Evolutionary conservation across 2,888 invertebrate genomes (phyloP), one percentile per base, ranked within the genome.

Genomic region (Oscheius sp.): DNA sequence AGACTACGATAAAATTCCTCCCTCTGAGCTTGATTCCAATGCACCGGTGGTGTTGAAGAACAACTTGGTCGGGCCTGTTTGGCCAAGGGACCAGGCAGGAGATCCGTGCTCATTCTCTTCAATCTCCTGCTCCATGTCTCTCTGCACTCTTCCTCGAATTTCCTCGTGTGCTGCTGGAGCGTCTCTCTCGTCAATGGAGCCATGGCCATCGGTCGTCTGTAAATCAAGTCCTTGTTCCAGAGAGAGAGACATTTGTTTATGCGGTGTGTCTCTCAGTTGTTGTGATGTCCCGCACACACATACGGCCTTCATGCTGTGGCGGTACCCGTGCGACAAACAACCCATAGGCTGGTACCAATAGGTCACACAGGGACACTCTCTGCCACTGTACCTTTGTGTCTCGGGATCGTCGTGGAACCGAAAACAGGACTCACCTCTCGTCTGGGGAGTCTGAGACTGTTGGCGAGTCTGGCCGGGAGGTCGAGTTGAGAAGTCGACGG

Each of bases 401-500:
- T 2, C 21, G 57, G 7, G 21, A 42, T 21, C 21, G 21, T 21
- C 21, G 70, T 59, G 59, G 48, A 70, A 68, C 48, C 48, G 50
- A 13, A 53, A 60, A 50, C 29, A 42, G 62, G 29, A 73, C 53
- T 59, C 70, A 78, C 75, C 75, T 74, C 74, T 81, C 79, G 55
- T 81, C 79, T 29, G 74, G 74, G 63, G 55, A 74, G 75, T 73
- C 73, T 11, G 73, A 59, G 55, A 71, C 74, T 72, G 42, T 50
- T 1, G 75, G 75, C 10, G 75, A 65, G 29, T 80, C 79, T 21
- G 79, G 79, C 32, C 79, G 21, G 10, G 77, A 77, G 48, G 87
- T 87, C 35, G 86, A 86, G 65, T 87, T 86, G 53, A 88, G 78
- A 62, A 88, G 76, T 11, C 88, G 86, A 57, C 84, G 85, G 71